Conservation (phyloP, 1,140 invertebrate species). For the Calliphora vicina region DNA sequence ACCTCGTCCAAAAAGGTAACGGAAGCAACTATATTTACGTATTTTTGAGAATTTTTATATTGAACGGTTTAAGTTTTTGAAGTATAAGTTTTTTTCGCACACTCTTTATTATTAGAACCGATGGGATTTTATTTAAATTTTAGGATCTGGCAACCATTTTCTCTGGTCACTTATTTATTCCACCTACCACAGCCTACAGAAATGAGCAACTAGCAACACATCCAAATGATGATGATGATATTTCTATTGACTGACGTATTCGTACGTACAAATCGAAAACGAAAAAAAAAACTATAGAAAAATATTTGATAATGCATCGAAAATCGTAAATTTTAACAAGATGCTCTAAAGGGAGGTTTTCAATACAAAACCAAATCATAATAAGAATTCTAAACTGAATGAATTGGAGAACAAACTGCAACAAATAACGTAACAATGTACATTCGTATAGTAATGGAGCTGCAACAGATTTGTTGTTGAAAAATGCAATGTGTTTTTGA, state of each 20-base stretch:
- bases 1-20: too few species aligned
- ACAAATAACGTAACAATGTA: not conserved
- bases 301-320: conserved; percentile 31
- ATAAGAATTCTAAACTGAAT: not conserved
- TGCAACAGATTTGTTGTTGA: not conserved
- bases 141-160: not conserved
- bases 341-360: conserved; percentile 46
- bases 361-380: not conserved
- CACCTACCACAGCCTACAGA: not conserved
- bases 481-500: not conserved
- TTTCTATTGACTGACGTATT: not conserved
- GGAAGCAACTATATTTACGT: too few species aligned
- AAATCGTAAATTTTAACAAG: conserved; percentile 52
- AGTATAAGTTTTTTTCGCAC: too few species aligned
- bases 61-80: too few species aligned
- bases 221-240: not conserved
- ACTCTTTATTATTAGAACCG: too few species aligned
- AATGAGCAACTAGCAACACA: not conserved
- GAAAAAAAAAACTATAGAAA: not conserved
- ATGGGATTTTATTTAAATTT: too few species aligned
- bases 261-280: not conserved
- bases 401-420: conserved; percentile 25
- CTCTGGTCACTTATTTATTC: not conserved
- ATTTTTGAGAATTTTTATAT: too few species aligned
- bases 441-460: too few species aligned